Conservation (phyloP, 2,888 invertebrate species). For the Globia sparganii region DNA sequence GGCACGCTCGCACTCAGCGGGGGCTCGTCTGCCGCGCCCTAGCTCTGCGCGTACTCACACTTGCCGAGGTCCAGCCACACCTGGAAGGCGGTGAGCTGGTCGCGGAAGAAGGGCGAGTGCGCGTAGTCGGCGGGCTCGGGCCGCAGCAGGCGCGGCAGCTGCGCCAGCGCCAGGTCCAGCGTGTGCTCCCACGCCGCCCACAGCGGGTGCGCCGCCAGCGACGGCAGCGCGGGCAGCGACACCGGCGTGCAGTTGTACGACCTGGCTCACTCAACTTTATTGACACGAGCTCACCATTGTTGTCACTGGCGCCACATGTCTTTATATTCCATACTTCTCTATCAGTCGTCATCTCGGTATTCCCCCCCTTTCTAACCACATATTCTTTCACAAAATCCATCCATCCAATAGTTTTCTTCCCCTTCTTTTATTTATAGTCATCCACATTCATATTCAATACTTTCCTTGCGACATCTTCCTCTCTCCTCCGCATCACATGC, state of each 20-base stretch:
- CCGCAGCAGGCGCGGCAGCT: constrained; percentile 94
- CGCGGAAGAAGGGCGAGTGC: constrained; percentile 98
- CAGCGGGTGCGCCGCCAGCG: constrained; percentile 97
- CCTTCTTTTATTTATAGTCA: neutral
- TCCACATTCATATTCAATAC: no score
- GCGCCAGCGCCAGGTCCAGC: constrained; percentile 97
- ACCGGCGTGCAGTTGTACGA: constrained; percentile 99
- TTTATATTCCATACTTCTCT: neutral
- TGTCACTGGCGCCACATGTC: neutral
- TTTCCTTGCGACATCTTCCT: neutral
- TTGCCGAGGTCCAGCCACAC: constrained; percentile 96
- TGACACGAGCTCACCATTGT: neutral
- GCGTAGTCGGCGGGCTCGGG: constrained; percentile 89
- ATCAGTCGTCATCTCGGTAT: neutral
- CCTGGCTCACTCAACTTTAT: constrained; percentile 66
- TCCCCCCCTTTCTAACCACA: neutral
- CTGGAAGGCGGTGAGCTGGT: constrained; percentile 99
- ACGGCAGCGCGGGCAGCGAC: constrained; percentile 97
- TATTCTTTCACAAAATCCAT: neutral
- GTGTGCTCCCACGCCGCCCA: constrained; percentile 99
- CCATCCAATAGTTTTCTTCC: neutral
- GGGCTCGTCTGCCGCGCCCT: no score
- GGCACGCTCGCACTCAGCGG: neutral
- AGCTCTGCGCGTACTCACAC: constrained; percentile 68
- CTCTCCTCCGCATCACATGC: neutral